Base-by-base conservation (phyloP, 2,888 invertebrate genomes). In the Bellardia bayeri region DNA sequence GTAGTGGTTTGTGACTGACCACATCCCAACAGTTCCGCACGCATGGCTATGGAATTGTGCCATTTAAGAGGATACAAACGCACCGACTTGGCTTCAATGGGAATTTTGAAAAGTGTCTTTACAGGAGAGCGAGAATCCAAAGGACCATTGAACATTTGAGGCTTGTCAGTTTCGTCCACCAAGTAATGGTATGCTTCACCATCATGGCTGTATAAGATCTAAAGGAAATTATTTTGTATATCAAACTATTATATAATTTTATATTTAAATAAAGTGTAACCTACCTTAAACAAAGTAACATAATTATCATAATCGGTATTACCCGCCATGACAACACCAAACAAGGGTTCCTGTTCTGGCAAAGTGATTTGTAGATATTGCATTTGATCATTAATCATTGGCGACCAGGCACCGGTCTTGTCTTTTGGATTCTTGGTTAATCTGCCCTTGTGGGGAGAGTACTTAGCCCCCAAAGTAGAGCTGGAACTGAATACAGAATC, bases 21-120 rank as follows among this genome's bases (percentile, higher is more conserved):
- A 91, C 98, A 98, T 6, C 98, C 97, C 58, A 97, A 94, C 9
- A 98, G 91, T 90, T 98, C 97, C 42, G 97, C 94, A 84, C 96
- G 94, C 88, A 98, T 93, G 0, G 96, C 95, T 85, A 95, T 94
- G 58, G 96, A 96, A 5, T 95, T 95, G 89, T 96, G 95, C 97
- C 97, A 98, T 3, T 96, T 95, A 40, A 96, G 93, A 0, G 98
- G 98, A 88, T 95, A 95, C 82, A 98, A 94, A 83, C 97, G 95
- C 9, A 98, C 91, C 33, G 95, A 95, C 90, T 95, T 95, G 0
- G 97, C 97, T 92, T 97, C 97, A 72, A 98, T 94, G 0, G 98
- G 97, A 4, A 95, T 94, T 33, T 95, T 93, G 88, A 98, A 96
- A 90, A 96, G 94, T 90, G 96, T 95, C 90, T 95, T 94, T 0